Evolutionary conservation across 2,888 invertebrate species (phyloP).

Genomic region (Ischnura elegans): DNA sequence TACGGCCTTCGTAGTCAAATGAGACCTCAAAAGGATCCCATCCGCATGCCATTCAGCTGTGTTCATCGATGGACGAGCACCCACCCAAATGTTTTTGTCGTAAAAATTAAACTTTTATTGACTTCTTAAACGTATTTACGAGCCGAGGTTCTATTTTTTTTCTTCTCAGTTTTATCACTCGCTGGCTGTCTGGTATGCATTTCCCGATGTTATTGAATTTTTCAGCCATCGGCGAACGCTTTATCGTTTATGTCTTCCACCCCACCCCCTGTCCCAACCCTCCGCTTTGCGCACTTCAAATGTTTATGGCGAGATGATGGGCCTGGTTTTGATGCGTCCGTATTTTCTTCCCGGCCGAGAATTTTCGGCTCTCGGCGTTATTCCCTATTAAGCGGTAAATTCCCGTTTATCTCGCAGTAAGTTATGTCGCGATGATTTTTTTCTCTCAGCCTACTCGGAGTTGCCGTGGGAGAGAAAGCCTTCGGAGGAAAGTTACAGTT

Average conservation of each 20-base stretch:
- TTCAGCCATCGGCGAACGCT: constrained; percentile 12
- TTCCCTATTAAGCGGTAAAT: background rate
- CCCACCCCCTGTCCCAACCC: background rate
- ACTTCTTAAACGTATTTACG: constrained; percentile 8
- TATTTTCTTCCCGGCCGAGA: background rate
- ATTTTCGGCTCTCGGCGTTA: background rate
- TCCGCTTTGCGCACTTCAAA: background rate
- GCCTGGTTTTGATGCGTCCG: constrained; percentile 22
- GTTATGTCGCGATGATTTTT: background rate
- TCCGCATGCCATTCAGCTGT: background rate
- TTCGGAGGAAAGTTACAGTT: background rate
- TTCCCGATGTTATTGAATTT: constrained; percentile 35
- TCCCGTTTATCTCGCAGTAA: background rate
- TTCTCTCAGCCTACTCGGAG: background rate
- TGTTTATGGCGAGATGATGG: constrained; percentile 26
- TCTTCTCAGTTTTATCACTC: background rate
- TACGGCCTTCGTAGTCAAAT: background rate
- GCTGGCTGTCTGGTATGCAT: background rate
- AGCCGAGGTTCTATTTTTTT: background rate
- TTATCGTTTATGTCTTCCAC: background rate
- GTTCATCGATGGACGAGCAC: constrained; percentile 4
- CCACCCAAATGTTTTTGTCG: constrained; percentile 5
- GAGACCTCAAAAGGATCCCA: background rate
- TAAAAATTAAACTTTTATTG: constrained; percentile 35
- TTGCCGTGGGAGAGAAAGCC: background rate